Conservation (phyloP, 2,888 invertebrate species). For the Linnaemya tessellans region DNA sequence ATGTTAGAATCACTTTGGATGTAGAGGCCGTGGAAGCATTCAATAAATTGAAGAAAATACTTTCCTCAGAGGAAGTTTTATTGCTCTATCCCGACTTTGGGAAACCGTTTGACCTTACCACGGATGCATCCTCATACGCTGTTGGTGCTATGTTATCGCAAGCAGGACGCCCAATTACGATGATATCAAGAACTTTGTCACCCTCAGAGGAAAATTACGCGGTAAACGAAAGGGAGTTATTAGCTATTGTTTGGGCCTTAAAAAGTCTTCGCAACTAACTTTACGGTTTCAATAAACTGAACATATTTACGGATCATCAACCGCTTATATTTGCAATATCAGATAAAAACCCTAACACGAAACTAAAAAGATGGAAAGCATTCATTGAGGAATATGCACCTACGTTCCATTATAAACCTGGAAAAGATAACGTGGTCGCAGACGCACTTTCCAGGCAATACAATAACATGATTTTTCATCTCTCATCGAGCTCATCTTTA, state of each 20-base stretch:
- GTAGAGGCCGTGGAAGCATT: conserved; percentile 16
- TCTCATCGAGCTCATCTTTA: conserved; percentile 17
- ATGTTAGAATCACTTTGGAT: conserved; percentile 15
- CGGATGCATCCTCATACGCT: conserved; percentile 73
- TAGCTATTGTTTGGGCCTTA: conserved; percentile 47
- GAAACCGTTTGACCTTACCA: conserved; percentile 64
- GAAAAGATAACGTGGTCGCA: too few relatives aligned
- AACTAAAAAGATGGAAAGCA: too few relatives aligned
- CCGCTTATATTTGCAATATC: too few relatives aligned
- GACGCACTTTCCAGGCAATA: too few relatives aligned
- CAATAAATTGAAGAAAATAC: conserved; percentile 23
- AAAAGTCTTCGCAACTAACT: too few relatives aligned
- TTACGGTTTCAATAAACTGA: too few relatives aligned
- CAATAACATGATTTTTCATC: conserved; percentile 16
- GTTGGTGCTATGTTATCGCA: conserved; percentile 28
- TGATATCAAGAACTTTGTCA: conserved; percentile 52
- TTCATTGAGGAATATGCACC: too few relatives aligned
- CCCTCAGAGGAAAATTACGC: conserved; percentile 48
- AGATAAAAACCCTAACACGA: too few relatives aligned
- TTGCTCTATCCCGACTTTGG: conserved; percentile 32
- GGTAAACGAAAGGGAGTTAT: conserved; percentile 61
- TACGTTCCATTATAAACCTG: too few relatives aligned
- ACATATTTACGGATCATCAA: too few relatives aligned
- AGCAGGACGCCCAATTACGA: conserved; percentile 1
- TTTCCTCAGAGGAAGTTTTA: conserved; percentile 30